A percentile compares a stretch with the other conserved stretches of the same genome.
Conservation (phyloP, 2,888 invertebrate species). For the Listrodromus nycthemerus region DNA sequence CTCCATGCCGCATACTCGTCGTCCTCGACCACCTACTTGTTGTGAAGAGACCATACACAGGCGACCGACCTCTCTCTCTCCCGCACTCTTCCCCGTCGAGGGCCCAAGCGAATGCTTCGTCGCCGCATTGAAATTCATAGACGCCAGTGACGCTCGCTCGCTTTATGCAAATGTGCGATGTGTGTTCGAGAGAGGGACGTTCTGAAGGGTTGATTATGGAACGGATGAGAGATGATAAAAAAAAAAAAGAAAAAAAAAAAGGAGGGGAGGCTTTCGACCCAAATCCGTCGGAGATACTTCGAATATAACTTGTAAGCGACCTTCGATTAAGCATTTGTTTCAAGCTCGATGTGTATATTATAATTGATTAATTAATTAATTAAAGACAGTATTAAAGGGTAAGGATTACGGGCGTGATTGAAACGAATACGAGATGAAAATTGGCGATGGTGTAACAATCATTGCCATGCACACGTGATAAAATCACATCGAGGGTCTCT, state of each 20-base stretch:
- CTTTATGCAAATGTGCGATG: constrained; percentile 65
- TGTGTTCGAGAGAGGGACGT: constrained; percentile 14
- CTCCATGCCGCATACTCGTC: constrained; percentile 64
- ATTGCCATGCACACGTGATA: constrained; percentile 25
- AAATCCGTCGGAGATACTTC: constrained; percentile 62
- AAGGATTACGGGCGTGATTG: constrained; percentile 39
- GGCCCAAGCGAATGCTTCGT: constrained; percentile 55
- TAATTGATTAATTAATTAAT: constrained; percentile 40
- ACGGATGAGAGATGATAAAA: constrained; percentile 22
- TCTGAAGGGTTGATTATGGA: constrained; percentile 31
- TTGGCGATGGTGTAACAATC: background rate
- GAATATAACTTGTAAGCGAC: constrained; percentile 52
- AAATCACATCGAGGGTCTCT: constrained; percentile 34
- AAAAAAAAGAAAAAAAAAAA: constrained; percentile 2
- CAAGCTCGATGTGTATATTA: constrained; percentile 61
- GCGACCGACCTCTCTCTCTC: background rate
- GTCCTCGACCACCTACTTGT: constrained; percentile 67
- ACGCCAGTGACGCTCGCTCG: constrained; percentile 57
- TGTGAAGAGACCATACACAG: constrained; percentile 60
- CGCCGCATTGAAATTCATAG: constrained; percentile 68
- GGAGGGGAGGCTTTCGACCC: constrained; percentile 50
- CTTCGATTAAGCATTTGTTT: constrained; percentile 54
- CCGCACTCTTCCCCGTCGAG: constrained; percentile 10
- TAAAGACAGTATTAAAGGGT: constrained; percentile 55
- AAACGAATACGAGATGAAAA: background rate